Conservation (phyloP, 1,140 invertebrate species). For the Bombyx mori region DNA sequence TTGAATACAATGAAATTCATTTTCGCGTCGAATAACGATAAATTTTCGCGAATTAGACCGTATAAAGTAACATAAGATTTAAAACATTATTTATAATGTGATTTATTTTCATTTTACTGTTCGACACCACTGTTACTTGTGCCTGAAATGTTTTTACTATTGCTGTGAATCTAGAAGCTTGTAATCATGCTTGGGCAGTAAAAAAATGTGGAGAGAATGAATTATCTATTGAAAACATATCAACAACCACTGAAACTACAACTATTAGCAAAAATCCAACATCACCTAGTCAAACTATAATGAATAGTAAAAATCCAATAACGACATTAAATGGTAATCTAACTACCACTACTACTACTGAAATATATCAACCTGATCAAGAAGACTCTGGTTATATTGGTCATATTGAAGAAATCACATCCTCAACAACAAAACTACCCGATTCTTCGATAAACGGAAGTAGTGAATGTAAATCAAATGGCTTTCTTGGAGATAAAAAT, state of each 20-base stretch:
- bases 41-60: conserved; percentile 4
- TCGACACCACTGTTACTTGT: not conserved
- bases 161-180: conserved; percentile 59
- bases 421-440: not conserved
- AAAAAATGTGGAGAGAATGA: conserved; percentile 32
- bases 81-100: too few relatives aligned
- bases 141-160: conserved; percentile 3
- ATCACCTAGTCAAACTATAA: conserved; percentile 17
- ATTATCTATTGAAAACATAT: not conserved
- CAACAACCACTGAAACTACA: not conserved
- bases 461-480: conserved; percentile 6
- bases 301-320: conserved; percentile 17
- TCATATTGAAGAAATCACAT: not conserved
- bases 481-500: conserved; percentile 33
- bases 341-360: too few relatives aligned
- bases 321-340: too few relatives aligned
- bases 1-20: conserved; percentile 31
- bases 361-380: too few relatives aligned
- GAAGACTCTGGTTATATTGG: too few relatives aligned
- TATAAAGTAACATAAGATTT: too few relatives aligned
- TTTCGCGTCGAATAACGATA: conserved; percentile 16
- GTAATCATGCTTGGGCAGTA: conserved; percentile 75
- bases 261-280: conserved; percentile 18
- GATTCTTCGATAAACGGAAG: conserved; percentile 7
- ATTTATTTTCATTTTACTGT: too few relatives aligned